These are phyloP conservation scores for Neoscelio sp. DNA, from an alignment of 2,888 invertebrate species.

Conservation along the genomic window DNA sequence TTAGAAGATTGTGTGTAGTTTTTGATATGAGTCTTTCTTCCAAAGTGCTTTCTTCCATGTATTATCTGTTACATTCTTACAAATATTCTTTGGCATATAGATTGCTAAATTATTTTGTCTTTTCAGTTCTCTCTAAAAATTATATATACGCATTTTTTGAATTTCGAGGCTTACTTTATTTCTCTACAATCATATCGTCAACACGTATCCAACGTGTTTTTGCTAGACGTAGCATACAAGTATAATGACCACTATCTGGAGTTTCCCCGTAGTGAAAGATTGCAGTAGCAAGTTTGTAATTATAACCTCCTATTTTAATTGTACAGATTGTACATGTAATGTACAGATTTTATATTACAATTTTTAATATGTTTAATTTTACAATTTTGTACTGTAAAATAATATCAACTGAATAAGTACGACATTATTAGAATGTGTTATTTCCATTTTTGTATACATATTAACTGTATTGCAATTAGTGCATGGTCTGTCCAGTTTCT, in stretches of 20 bases:
- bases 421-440: slow-evolving; percentile 3
- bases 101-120: too few species aligned
- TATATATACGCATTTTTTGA: slow-evolving; percentile 7
- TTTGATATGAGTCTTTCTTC: too few species aligned
- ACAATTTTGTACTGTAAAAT: not conserved
- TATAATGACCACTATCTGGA: not conserved
- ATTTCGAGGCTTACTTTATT: not conserved
- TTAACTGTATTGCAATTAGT: not conserved
- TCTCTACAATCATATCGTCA: not conserved
- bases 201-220: not conserved
- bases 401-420: too few species aligned
- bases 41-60: too few species aligned
- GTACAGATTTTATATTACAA: slow-evolving; percentile 1
- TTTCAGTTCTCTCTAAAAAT: not conserved
- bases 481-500: not conserved
- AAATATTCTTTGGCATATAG: too few species aligned
- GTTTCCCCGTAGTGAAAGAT: not conserved
- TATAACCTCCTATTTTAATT: slow-evolving; percentile 4
- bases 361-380: slow-evolving; percentile 12
- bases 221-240: not conserved
- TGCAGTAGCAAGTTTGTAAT: not conserved
- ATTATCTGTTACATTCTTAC: too few species aligned
- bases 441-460: not conserved
- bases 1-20: too few species aligned
- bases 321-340: not conserved